A percentile compares a stretch with the other conserved stretches of the same genome.
phyloP scores from a whole-genome alignment of 1,140 invertebrate species.

The Lordiphosa clarofinis region DNA sequence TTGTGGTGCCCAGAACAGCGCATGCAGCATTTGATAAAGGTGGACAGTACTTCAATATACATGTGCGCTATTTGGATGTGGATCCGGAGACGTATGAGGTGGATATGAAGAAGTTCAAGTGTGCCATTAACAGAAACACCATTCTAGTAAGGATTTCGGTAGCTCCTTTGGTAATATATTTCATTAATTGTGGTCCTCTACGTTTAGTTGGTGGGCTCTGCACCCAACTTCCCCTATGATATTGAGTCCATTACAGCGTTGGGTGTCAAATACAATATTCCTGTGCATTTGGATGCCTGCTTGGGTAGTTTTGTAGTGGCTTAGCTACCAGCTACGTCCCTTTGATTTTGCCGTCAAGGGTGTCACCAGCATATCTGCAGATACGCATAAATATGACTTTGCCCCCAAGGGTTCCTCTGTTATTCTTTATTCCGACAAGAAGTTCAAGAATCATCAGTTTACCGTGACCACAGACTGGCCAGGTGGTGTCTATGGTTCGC shows the following conservation, averaged over 20 bases:
- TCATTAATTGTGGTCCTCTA: background rate
- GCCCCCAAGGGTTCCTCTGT: slow-evolving; percentile 99
- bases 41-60: slow-evolving; percentile 91
- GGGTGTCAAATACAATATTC: slow-evolving; percentile 92
- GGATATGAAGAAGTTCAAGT: slow-evolving; percentile 89
- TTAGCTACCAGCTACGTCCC: slow-evolving; percentile 88
- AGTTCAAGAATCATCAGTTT: slow-evolving; percentile 94
- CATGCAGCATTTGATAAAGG: slow-evolving; percentile 99
- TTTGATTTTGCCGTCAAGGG: slow-evolving; percentile 96
- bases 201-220: slow-evolving; percentile 92
- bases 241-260: slow-evolving; percentile 91
- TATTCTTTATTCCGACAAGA: slow-evolving; percentile 90
- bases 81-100: slow-evolving; percentile 88
- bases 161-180: background rate
- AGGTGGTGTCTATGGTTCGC: slow-evolving; percentile 98
- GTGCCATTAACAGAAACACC: slow-evolving; percentile 92
- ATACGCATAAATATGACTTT: slow-evolving; percentile 99
- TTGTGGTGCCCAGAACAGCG: slow-evolving; percentile 93
- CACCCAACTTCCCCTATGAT: slow-evolving; percentile 97
- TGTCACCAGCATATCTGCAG: slow-evolving; percentile 98
- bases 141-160: slow-evolving; percentile 88
- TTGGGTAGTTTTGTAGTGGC: slow-evolving; percentile 97
- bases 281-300: slow-evolving; percentile 98
- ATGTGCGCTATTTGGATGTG: slow-evolving; percentile 89
- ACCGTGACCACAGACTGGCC: slow-evolving; percentile 98